These are phyloP conservation scores for Pseudolycoriella hygida DNA, from an alignment of 2,888 invertebrate species.

Conservation along the genomic window DNA sequence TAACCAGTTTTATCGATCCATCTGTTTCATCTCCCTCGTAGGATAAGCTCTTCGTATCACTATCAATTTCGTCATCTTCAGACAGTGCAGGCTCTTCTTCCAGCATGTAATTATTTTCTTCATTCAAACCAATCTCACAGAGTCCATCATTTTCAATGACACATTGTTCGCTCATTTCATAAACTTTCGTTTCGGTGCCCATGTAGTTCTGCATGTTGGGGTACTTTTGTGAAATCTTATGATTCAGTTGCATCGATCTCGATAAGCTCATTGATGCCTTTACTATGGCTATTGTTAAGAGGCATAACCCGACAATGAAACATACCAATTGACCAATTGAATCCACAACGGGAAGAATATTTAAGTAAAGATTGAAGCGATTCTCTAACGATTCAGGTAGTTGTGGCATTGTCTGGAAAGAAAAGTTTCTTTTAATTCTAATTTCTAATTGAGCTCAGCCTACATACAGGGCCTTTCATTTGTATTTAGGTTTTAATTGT, in stretches of 20 bases:
- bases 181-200: conserved; percentile 10
- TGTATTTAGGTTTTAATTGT: no score
- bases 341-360: conserved; percentile 47
- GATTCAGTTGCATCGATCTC: conserved; percentile 2
- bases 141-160: neutral
- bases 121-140: neutral
- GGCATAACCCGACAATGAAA: conserved; percentile 17
- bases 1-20: neutral
- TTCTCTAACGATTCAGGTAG: conserved; percentile 42
- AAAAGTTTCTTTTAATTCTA: no score
- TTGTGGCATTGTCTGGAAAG: conserved; percentile 46
- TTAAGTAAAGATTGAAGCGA: conserved; percentile 55
- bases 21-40: neutral
- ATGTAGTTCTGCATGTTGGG: conserved; percentile 16
- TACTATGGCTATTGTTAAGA: conserved; percentile 22
- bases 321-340: conserved; percentile 24
- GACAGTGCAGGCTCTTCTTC: conserved; percentile 21
- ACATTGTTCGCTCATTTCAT: neutral
- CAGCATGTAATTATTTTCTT: conserved; percentile 16
- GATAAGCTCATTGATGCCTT: conserved; percentile 21
- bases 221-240: conserved; percentile 14
- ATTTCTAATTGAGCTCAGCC: no score
- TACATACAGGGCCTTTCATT: no score
- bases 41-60: conserved; percentile 11
- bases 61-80: conserved; percentile 17